phyloP scores from a whole-genome alignment of 2,113 vertebrate species.

The Pycnonotus jocosus region DNA sequence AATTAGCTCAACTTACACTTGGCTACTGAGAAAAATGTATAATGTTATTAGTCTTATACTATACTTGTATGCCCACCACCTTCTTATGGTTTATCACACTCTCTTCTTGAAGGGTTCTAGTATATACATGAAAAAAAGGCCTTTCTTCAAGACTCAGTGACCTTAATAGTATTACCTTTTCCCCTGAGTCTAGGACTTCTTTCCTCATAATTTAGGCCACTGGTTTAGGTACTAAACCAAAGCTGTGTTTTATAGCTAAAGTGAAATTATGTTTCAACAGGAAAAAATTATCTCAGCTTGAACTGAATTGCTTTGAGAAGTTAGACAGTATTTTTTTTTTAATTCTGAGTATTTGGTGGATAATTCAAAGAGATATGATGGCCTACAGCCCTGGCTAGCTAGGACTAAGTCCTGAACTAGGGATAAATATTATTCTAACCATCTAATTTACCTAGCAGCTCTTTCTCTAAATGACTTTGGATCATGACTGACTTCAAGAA shows the following conservation, averaged over 20 bases:
- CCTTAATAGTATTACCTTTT: not conserved
- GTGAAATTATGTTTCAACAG: not conserved
- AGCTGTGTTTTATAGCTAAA: not conserved
- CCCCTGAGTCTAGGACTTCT: not conserved
- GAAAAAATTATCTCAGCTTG: not conserved
- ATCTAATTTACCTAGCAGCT: not conserved
- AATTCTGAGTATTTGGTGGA: not conserved
- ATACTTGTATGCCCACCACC: not conserved
- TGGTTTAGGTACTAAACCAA: not conserved
- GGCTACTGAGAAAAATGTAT: not conserved
- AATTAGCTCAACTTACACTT: not conserved
- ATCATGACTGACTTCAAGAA: not conserved
- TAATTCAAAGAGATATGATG: not conserved
- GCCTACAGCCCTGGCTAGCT: not conserved
- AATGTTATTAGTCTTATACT: not conserved
- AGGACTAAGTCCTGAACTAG: not conserved
- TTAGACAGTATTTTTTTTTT: not conserved
- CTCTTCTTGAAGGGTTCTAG: not conserved
- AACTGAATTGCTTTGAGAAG: not conserved
- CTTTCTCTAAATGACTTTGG: not conserved
- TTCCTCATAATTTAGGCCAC: not conserved
- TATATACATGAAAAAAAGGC: not conserved
- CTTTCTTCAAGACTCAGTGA: not conserved
- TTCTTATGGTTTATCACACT: not conserved
- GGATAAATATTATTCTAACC: not conserved